Conservation (phyloP, 1,140 invertebrate species). For the Drosophila mayri region DNA sequence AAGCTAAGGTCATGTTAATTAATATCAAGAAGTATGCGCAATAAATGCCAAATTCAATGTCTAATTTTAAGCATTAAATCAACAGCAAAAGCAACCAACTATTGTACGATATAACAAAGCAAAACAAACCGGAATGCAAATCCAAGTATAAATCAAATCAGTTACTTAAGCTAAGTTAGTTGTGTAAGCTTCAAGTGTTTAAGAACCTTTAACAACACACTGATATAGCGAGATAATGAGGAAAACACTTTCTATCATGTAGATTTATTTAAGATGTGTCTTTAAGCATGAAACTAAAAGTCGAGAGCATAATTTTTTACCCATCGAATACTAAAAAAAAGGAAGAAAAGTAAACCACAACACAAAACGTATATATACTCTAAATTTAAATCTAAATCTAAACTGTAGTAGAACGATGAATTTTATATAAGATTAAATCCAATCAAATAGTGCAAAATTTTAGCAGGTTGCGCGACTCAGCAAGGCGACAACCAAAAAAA, state of each 20-base stretch:
- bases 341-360: slow-evolving; percentile 32
- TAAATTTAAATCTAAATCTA: slow-evolving; percentile 32
- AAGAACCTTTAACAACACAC: slow-evolving; percentile 32
- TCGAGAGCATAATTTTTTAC: slow-evolving; percentile 74
- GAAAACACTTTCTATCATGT: slow-evolving; percentile 48
- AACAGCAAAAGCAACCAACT: slow-evolving; percentile 62
- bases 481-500: slow-evolving; percentile 66
- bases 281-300: slow-evolving; percentile 56
- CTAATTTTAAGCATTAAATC: slow-evolving; percentile 72
- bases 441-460: slow-evolving; percentile 76
- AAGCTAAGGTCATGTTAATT: slow-evolving; percentile 58
- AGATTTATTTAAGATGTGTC: slow-evolving; percentile 52
- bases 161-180: slow-evolving; percentile 67
- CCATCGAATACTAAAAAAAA: slow-evolving; percentile 68
- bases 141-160: slow-evolving; percentile 66
- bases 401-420: slow-evolving; percentile 72
- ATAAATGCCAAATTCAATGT: slow-evolving; percentile 82
- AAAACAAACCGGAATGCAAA: slow-evolving; percentile 52
- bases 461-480: slow-evolving; percentile 63
- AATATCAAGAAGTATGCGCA: slow-evolving; percentile 67
- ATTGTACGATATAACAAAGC: slow-evolving; percentile 54
- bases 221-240: slow-evolving; percentile 37
- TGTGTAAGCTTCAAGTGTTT: slow-evolving; percentile 58
- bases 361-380: slow-evolving; percentile 40
- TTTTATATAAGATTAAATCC: slow-evolving; percentile 71